These are phyloP conservation scores for Nasonia vitripennis DNA, from an alignment of 1,140 invertebrate species.

Conservation along the genomic window DNA sequence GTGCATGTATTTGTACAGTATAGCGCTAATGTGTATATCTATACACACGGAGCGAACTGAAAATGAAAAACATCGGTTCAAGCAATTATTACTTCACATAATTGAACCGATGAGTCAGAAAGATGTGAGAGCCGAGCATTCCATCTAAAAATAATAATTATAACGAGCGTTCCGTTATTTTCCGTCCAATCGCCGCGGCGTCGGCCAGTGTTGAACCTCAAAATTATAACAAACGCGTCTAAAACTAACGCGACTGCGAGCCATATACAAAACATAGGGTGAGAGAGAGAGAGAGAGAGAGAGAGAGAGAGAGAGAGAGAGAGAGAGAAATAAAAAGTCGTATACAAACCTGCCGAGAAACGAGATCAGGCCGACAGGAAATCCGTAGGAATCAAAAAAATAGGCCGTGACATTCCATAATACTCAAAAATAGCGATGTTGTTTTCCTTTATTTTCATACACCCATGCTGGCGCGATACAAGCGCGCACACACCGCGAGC, in stretches of 20 bases:
- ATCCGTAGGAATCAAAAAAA: background rate
- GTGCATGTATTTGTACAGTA: background rate
- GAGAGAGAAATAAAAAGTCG: background rate
- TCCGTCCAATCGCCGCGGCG: background rate
- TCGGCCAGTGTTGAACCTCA: too few species aligned
- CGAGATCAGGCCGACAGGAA: background rate
- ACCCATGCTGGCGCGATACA: slow-evolving; percentile 11
- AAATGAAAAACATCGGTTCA: slow-evolving; percentile 16
- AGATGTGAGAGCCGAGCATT: slow-evolving; percentile 3
- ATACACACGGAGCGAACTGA: background rate
- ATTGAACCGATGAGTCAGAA: slow-evolving; percentile 36
- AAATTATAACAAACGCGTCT: background rate
- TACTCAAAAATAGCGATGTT: slow-evolving; percentile 21
- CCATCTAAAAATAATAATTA: background rate
- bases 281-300: too few species aligned
- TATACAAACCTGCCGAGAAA: slow-evolving; percentile 4
- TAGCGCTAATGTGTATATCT: background rate
- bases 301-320: too few species aligned
- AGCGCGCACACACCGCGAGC: background rate
- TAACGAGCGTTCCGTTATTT: background rate
- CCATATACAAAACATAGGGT: too few species aligned
- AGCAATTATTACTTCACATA: slow-evolving; percentile 38
- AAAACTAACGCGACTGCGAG: background rate
- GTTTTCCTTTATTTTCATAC: slow-evolving; percentile 9
- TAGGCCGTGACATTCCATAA: slow-evolving; percentile 27